These are phyloP conservation scores for Distichodus sexfasciatus DNA, from an alignment of 2,797 vertebrate genomes.

Conservation along the genomic window DNA sequence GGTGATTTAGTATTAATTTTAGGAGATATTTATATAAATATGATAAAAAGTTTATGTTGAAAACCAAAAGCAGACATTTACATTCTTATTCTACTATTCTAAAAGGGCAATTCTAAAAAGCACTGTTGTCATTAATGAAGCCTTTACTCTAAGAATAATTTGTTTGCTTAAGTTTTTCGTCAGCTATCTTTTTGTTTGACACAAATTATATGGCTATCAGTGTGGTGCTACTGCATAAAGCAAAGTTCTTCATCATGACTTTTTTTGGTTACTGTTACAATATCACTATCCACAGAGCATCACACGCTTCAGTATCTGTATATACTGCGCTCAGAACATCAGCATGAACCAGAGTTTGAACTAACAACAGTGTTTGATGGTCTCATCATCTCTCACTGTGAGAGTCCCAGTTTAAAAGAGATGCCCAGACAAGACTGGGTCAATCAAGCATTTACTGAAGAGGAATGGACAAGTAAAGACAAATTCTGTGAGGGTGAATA, in stretches of 20 bases:
- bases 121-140: no score
- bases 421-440: background rate
- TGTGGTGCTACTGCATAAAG: no score
- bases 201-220: no score
- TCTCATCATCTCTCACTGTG: slow-evolving; percentile 4
- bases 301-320: slow-evolving; percentile 1
- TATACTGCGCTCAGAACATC: background rate
- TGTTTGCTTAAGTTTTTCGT: no score
- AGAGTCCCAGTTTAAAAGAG: background rate
- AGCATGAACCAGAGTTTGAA: background rate
- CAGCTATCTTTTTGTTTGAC: no score
- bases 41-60: no score
- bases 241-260: background rate
- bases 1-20: no score
- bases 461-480: background rate
- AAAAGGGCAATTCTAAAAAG: no score
- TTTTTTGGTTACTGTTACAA: background rate
- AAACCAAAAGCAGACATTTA: no score
- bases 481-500: background rate
- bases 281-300: background rate
- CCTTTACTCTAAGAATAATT: no score
- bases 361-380: background rate
- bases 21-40: no score
- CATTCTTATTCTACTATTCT: no score
- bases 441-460: background rate